phyloP scores from a whole-genome alignment of 2,888 invertebrate genomes.

The Terebella lapidaria region DNA sequence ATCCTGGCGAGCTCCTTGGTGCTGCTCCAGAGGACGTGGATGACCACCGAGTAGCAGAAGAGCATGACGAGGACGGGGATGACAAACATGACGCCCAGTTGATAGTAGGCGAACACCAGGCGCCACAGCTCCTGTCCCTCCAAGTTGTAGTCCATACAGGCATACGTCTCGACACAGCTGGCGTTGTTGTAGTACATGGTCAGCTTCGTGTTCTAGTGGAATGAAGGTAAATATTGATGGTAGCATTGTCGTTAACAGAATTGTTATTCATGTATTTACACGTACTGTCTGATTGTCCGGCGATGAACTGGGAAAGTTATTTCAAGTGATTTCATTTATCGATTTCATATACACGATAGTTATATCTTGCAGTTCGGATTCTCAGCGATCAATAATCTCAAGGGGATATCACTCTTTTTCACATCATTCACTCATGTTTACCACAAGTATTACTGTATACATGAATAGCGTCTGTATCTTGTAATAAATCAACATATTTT shows the following conservation, averaged over 20 bases:
- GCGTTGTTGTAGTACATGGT: slow-evolving; percentile 14
- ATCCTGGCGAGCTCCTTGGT: slow-evolving; percentile 48
- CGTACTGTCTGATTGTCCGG: neutral
- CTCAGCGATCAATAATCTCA: too few species aligned
- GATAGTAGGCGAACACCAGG: slow-evolving; percentile 46
- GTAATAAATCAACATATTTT: too few species aligned
- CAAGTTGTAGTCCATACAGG: slow-evolving; percentile 13
- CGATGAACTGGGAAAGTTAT: neutral
- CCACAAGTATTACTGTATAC: too few species aligned
- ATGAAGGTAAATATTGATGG: neutral
- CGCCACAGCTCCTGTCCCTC: too few species aligned
- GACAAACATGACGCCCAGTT: slow-evolving; percentile 50
- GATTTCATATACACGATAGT: too few species aligned
- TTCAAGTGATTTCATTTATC: too few species aligned
- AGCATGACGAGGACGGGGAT: slow-evolving; percentile 51
- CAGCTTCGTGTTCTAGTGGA: slow-evolving; percentile 12
- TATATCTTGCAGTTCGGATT: too few species aligned
- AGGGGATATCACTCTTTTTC: too few species aligned
- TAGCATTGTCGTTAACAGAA: neutral
- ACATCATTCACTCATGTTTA: too few species aligned
- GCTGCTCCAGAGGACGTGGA: slow-evolving; percentile 53
- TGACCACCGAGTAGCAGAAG: slow-evolving; percentile 53
- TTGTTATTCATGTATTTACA: neutral
- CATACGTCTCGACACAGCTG: slow-evolving; percentile 4
- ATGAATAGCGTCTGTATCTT: too few species aligned